phyloP scores from a whole-genome alignment of 2,797 vertebrate genomes.

The Lepilemur ruficaudatus region DNA sequence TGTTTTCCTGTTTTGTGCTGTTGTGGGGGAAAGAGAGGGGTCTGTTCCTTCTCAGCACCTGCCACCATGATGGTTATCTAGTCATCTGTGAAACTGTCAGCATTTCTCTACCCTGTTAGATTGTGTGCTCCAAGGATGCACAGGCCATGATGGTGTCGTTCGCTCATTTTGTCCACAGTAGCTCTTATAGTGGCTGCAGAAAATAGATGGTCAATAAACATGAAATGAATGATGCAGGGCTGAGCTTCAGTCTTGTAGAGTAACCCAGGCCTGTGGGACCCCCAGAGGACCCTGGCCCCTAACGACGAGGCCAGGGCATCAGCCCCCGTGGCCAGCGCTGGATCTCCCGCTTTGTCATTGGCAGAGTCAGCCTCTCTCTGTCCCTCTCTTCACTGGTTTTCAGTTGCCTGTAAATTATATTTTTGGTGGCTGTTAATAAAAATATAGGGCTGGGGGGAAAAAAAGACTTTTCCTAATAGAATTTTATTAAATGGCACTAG shows the following conservation, averaged over 20 bases:
- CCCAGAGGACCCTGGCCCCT: not conserved
- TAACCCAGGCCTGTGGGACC: not conserved
- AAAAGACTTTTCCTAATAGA: constrained; percentile 80
- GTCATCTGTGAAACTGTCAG: not conserved
- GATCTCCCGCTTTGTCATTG: not conserved
- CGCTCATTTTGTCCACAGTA: not conserved
- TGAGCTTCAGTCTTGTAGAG: not conserved
- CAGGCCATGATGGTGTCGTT: not conserved
- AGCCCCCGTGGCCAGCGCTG: not conserved
- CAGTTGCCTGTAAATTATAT: constrained; percentile 79
- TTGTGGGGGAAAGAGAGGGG: not conserved
- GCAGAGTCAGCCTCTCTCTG: not conserved
- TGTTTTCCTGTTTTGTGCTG: not conserved
- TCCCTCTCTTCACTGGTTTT: constrained; percentile 61
- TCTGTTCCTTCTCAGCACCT: not conserved
- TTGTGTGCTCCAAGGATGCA: not conserved
- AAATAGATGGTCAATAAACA: constrained; percentile 41
- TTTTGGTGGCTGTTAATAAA: constrained; percentile 82
- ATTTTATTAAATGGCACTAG: constrained; percentile 83
- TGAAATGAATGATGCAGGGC: not conserved
- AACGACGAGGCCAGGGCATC: not conserved
- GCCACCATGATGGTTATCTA: not conserved
- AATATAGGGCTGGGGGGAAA: constrained; percentile 77
- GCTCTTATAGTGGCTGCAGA: not conserved
- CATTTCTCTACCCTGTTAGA: accelerated